A percentile compares a stretch with the other conserved stretches of the same genome.
These are phyloP conservation scores for Gonioctena quinquepunctata DNA, from an alignment of 1,140 invertebrate genomes.

Conservation along the genomic window DNA sequence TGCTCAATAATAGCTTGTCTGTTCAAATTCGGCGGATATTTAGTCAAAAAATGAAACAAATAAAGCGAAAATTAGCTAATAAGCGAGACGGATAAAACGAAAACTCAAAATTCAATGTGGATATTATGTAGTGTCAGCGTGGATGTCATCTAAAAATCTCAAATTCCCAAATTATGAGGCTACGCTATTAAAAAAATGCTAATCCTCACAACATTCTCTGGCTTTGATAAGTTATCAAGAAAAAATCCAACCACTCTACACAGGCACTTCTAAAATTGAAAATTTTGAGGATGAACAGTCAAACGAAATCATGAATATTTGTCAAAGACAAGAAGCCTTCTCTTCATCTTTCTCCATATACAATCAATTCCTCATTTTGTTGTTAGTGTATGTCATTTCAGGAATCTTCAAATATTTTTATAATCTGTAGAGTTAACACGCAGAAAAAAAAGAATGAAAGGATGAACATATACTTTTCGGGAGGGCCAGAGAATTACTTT, in stretches of 20 bases:
- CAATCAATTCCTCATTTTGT: too few species aligned
- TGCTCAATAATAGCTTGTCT: background rate
- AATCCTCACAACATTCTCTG: slow-evolving; percentile 18
- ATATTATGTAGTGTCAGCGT: slow-evolving; percentile 26
- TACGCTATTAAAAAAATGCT: slow-evolving; percentile 14
- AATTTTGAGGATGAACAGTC: slow-evolving; percentile 6
- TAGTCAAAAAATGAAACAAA: slow-evolving; percentile 35
- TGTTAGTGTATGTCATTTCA: too few species aligned
- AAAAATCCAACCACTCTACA: slow-evolving; percentile 17
- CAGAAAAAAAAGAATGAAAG: too few species aligned
- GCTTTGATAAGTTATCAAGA: background rate
- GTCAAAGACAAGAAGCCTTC: too few species aligned
- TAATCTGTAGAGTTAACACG: too few species aligned
- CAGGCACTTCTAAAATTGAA: slow-evolving; percentile 25
- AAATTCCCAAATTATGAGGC: slow-evolving; percentile 5
- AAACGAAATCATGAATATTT: too few species aligned
- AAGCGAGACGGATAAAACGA: slow-evolving; percentile 27
- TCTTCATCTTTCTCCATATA: too few species aligned
- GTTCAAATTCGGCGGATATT: background rate
- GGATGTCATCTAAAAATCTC: slow-evolving; percentile 1
- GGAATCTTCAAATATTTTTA: too few species aligned
- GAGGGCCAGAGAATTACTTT: too few species aligned
- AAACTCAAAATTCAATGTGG: slow-evolving; percentile 13
- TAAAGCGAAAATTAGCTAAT: slow-evolving; percentile 44
- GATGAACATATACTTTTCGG: too few species aligned